Conservation (phyloP, 2,797 vertebrate genomes). For the Danio jaintianensis region DNA sequence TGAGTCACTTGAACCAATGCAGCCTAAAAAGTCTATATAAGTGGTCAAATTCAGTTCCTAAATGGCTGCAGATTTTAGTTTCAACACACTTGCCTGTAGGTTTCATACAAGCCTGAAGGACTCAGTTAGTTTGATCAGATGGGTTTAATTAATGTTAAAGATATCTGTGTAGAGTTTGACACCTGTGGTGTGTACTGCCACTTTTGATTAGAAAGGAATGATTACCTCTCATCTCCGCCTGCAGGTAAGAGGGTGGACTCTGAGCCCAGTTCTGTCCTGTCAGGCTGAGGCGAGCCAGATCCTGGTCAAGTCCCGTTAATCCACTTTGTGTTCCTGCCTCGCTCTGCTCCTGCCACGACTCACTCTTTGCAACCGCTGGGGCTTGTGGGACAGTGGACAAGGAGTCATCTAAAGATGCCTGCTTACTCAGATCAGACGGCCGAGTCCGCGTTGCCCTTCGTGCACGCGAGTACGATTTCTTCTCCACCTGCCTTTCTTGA, state of each 20-base stretch:
- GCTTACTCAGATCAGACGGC: slow-evolving; percentile 86
- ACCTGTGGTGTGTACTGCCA: neutral
- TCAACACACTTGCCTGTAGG: no score
- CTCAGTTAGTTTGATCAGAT: no score
- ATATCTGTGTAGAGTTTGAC: no score
- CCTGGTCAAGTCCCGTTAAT: slow-evolving; percentile 86
- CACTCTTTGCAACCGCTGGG: slow-evolving; percentile 69
- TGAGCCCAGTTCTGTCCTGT: slow-evolving; percentile 88
- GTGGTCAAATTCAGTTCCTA: no score
- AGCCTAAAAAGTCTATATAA: no score
- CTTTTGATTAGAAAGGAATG: neutral
- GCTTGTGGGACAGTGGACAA: slow-evolving; percentile 66
- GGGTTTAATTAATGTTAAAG: no score
- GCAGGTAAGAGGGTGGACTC: slow-evolving; percentile 86
- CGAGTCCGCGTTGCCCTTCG: slow-evolving; percentile 89
- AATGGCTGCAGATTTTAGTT: no score
- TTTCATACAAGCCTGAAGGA: no score
- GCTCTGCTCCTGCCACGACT: slow-evolving; percentile 77
- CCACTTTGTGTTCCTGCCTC: slow-evolving; percentile 62
- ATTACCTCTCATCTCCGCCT: slow-evolving; percentile 89
- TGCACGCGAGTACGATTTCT: slow-evolving; percentile 93
- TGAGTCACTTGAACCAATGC: no score
- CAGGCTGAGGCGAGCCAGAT: slow-evolving; percentile 87
- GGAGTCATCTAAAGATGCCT: slow-evolving; percentile 82
- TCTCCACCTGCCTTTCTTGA: slow-evolving; percentile 88